Evolutionary conservation across 2,113 vertebrate genomes (phyloP), one percentile per base, ranked within the genome.

Genomic region (Callithrix jacchus): DNA sequence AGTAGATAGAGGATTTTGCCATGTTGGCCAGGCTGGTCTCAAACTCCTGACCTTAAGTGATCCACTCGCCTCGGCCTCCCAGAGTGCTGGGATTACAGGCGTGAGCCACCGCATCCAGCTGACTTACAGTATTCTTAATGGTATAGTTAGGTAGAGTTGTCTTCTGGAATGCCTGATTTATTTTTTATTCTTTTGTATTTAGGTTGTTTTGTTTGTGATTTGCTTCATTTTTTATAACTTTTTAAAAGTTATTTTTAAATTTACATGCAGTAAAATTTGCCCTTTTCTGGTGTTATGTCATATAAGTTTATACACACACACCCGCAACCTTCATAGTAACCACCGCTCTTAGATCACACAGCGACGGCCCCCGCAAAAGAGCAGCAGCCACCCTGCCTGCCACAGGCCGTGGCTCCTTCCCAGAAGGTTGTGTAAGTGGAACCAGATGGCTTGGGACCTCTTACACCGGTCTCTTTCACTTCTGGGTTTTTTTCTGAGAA

Each of bases 391-490:
- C 11, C 14, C 54, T 18, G 14, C 14, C 42, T 76, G 66, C 37
- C 54, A 5, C 21, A 3, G 70, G 17, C 80, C 8, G 12, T 6
- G 10, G 23, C 52, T 13, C 11, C 6, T 30, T 11, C 17, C 30
- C 6, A 42, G 13, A 3, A 3, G 10, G 58, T 25, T 30, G 1
- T 9, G 0, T 21, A 6, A 9, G 6, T 18, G 1, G 66, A 49
- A 27, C 8, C 37, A 1, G 21, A 1, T 1, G 2, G 52, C 3
- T 1, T 40, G 32, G 42, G 6, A 17, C n/a, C 32, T 45, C 9
- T 6, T 13, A 16, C 42, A 4, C 17, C 8, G 47, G 23, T 14
- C 8, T 25, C 61, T 42, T 37, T 40, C 32, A 30, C 47, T 79
- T 47, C 30, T 68, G 32, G 66, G 16, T 18, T 68, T 68, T 64